Evolutionary conservation across 2,113 vertebrate species (phyloP).

Genomic region (Nothocercus nigrocapillus): DNA sequence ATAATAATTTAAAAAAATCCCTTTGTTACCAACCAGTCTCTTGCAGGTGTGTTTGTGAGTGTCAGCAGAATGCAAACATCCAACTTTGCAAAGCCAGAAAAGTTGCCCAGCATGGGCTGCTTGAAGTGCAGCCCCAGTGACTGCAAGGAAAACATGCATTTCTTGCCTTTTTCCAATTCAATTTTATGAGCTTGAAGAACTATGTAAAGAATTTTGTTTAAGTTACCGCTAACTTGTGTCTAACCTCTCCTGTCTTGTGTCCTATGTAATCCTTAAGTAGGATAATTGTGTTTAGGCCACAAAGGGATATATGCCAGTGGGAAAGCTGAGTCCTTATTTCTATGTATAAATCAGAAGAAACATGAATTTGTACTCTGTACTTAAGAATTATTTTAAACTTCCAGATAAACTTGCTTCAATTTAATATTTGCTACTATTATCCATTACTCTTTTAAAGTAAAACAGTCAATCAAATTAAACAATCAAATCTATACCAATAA

Average conservation of each 20-base stretch:
- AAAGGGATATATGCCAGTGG: background rate
- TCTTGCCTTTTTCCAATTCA: background rate
- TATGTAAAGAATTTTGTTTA: background rate
- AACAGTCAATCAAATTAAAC: background rate
- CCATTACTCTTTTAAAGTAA: background rate
- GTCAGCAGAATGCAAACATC: background rate
- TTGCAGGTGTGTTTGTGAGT: background rate
- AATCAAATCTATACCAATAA: background rate
- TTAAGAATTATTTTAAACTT: background rate
- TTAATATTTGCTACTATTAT: background rate
- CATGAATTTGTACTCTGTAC: background rate
- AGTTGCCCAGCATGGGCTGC: rapidly evolving
- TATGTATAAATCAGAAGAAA: background rate
- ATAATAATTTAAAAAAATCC: background rate
- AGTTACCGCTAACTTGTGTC: background rate
- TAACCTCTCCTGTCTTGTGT: background rate
- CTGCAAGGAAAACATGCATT: background rate
- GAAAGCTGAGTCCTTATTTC: background rate
- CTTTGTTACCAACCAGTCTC: background rate
- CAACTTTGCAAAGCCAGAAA: background rate
- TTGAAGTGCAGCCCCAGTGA: rapidly evolving
- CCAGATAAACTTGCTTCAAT: background rate
- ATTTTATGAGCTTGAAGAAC: background rate
- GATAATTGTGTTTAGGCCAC: background rate
- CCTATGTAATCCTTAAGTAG: background rate